Evolutionary conservation across 2,113 vertebrate species (phyloP).

Genomic region (Oreochromis aureus): DNA sequence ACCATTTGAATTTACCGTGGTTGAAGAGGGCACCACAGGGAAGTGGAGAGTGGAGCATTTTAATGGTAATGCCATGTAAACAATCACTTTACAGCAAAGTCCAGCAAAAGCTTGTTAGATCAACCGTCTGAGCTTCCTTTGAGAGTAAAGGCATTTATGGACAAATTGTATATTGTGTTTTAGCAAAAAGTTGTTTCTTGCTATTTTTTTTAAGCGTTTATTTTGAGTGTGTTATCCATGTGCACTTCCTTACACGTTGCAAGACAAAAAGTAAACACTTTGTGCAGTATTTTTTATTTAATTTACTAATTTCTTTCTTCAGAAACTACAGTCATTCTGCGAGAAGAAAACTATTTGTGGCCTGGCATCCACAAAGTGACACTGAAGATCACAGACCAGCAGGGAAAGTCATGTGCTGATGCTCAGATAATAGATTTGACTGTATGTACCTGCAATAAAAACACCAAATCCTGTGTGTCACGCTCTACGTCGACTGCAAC

Average conservation of each 20-base stretch:
- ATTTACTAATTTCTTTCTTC: background rate
- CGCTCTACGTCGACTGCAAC: accelerated
- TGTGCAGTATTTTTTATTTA: background rate
- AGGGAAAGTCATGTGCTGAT: conserved; percentile 60
- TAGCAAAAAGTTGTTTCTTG: background rate
- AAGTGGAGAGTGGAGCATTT: conserved; percentile 75
- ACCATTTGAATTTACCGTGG: conserved; percentile 80
- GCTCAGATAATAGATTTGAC: conserved; percentile 49
- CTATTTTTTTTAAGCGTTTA: background rate
- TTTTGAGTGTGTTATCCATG: background rate
- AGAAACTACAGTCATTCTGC: conserved; percentile 64
- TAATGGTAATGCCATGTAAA: conserved; percentile 72
- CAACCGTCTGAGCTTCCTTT: background rate
- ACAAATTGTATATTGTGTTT: background rate
- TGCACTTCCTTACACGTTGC: no score
- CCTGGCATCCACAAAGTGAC: conserved; percentile 58
- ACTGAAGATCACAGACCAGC: conserved; percentile 66
- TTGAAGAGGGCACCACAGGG: conserved; percentile 51
- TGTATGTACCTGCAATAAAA: conserved; percentile 58
- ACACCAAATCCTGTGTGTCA: background rate
- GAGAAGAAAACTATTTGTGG: conserved; percentile 57
- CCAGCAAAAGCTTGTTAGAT: background rate
- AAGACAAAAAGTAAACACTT: background rate
- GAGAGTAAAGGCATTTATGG: background rate
- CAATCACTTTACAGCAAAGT: background rate